Evolutionary conservation across 2,888 invertebrate species (phyloP).

Genomic region (Dimorphilus gyrociliatus): DNA sequence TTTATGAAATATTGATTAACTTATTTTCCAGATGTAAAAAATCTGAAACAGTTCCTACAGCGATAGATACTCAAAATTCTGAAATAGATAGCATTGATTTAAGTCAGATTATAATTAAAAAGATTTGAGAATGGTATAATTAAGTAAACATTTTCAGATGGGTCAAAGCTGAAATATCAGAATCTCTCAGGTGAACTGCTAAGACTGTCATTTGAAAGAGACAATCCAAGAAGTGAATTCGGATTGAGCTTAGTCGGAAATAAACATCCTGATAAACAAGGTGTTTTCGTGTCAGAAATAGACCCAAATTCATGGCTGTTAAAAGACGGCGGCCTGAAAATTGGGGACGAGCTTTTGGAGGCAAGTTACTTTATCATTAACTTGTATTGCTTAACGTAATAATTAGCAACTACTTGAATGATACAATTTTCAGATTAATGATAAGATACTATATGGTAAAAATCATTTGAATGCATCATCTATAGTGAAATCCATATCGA

Average conservation of each 20-base stretch:
- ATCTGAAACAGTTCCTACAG: too few relatives aligned
- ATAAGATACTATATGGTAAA: conserved; percentile 73
- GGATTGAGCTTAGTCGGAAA: conserved; percentile 88
- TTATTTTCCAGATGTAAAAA: too few relatives aligned
- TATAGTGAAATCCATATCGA: conserved; percentile 73
- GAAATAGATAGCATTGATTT: too few relatives aligned
- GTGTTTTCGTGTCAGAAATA: conserved; percentile 87
- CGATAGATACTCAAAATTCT: too few relatives aligned
- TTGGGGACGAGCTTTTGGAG: conserved; percentile 89
- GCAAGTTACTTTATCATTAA: conserved; percentile 38
- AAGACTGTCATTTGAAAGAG: conserved; percentile 59
- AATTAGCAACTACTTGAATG: background rate
- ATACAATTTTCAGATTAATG: conserved; percentile 60
- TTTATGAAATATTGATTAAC: too few relatives aligned
- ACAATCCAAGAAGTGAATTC: conserved; percentile 47
- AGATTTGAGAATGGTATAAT: too few relatives aligned
- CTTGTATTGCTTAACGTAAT: too few relatives aligned
- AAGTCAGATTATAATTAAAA: too few relatives aligned
- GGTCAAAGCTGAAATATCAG: conserved; percentile 78
- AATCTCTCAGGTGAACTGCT: conserved; percentile 48
- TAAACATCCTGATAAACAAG: conserved; percentile 80
- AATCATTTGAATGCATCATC: conserved; percentile 92
- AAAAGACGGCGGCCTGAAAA: conserved; percentile 51
- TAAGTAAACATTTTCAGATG: too few relatives aligned
- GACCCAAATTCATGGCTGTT: conserved; percentile 68